Base-by-base conservation (phyloP, 2,113 vertebrate species). In the Cyanoramphus novaezelandiae region DNA sequence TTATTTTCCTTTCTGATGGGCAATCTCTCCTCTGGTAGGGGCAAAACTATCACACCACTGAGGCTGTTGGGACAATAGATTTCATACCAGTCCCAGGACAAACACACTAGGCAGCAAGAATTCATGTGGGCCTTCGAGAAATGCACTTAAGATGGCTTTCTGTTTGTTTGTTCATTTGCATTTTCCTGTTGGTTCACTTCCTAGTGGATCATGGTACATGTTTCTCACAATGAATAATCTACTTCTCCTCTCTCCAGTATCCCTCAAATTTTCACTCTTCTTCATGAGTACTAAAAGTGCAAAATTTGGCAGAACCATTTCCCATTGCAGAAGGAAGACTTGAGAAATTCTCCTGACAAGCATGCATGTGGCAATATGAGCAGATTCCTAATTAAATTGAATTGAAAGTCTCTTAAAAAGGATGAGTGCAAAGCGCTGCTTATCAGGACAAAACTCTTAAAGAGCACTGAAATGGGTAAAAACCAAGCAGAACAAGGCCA, bases 321-420 rank as follows among this genome's bases (percentile, higher is more conserved):
- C 33, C 57, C 21, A 62, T 25, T 13, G 90, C 60, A 85, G 55
- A 64, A 82, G 41, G 75, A 94, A 39, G 24, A 53, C 63, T n/a
- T 86, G 67, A 86, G 63, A 90, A 96, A 91, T 84, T 95, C 27
- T 90, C 50, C 75, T 89, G 76, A 46, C 33, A 82, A 60, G 52
- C 18, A 76, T 12, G 68, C 20, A 60, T 3, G 93, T 11, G 17
- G 94, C 70, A 71, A 29, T 74, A 79, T 84, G 60, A 74, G 52
- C 74, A 91, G 65, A 94, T 33, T 47, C 80, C 70, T 93, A 69
- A 91, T 63, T 65, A 75, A 74, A 95, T 46, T 87, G 33, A 87
- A 76, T 46, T 43, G 79, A 95, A 93, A 94, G 47, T 88, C 6
- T 46, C 7, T 43, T n/a, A 4, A 85, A 86, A 97, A 49, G 75